Percentiles rank a stretch among this genome's conserved stretches.
These are phyloP conservation scores for Tympanuchus pallidicinctus DNA, from an alignment of 2,113 vertebrate genomes.

Conservation along the genomic window DNA sequence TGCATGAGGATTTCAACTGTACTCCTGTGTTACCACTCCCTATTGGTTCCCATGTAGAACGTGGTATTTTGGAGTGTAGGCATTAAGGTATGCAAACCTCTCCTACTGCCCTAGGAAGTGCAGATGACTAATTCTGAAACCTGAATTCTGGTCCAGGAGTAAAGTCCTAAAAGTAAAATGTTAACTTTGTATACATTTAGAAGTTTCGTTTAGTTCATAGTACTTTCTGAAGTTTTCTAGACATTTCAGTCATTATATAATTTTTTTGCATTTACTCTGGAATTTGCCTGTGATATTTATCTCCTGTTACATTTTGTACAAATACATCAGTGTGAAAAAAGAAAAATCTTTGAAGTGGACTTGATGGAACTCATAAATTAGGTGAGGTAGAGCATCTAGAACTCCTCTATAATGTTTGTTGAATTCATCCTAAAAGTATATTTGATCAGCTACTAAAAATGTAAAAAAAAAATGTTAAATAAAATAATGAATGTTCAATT, in stretches of 20 bases:
- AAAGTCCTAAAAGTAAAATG: not conserved
- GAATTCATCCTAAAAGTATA: not conserved
- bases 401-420: not conserved
- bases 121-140: not conserved
- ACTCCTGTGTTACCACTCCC: not conserved
- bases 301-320: not conserved
- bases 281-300: not conserved
- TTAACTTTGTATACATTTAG: rapidly evolving
- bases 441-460: not conserved
- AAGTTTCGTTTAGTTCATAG: not conserved
- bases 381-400: not conserved
- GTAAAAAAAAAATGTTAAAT: not conserved
- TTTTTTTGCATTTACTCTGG: not conserved
- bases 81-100: not conserved
- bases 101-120: not conserved
- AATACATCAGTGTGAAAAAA: not conserved
- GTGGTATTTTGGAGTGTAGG: not conserved
- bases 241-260: not conserved
- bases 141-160: not conserved
- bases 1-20: not conserved
- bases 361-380: not conserved
- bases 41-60: not conserved
- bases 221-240: not conserved
- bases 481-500: conserved; percentile 14
- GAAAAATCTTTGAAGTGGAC: not conserved